Conservation (phyloP, 2,888 invertebrate genomes). For the Embidobia sp. region DNA sequence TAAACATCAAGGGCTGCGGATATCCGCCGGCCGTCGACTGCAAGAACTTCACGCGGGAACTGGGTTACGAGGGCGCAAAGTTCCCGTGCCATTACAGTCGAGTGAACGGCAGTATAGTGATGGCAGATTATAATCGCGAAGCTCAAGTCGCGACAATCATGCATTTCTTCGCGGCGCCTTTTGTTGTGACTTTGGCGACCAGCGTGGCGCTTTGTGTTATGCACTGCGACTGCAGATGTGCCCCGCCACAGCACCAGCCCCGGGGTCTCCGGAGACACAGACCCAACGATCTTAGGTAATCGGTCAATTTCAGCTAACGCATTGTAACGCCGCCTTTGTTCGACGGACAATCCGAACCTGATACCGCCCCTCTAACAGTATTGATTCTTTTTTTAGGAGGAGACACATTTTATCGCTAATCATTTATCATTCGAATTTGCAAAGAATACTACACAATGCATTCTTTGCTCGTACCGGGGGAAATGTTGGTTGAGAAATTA, state of each 20-base stretch:
- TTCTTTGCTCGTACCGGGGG: no score
- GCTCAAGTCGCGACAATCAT: slow-evolving; percentile 92
- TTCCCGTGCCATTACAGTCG: slow-evolving; percentile 88
- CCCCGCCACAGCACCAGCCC: slow-evolving; percentile 84
- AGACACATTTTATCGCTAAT: no score
- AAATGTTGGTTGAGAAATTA: no score
- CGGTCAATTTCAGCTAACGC: slow-evolving; percentile 23
- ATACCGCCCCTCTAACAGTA: background rate
- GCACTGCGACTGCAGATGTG: slow-evolving; percentile 92
- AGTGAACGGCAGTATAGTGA: slow-evolving; percentile 90
- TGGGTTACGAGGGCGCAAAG: slow-evolving; percentile 87
- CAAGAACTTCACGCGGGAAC: slow-evolving; percentile 87
- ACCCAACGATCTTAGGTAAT: slow-evolving; percentile 84
- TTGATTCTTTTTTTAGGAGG: no score
- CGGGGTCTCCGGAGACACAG: slow-evolving; percentile 82
- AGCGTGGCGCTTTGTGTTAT: slow-evolving; percentile 92
- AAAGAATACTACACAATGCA: no score
- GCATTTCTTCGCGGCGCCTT: slow-evolving; percentile 91
- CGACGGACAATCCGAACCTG: no score
- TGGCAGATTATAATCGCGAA: slow-evolving; percentile 91
- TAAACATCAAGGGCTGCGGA: slow-evolving; percentile 92
- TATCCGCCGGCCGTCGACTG: slow-evolving; percentile 91
- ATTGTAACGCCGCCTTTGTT: no score
- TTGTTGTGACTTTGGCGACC: slow-evolving; percentile 91
- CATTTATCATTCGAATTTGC: no score